Base-by-base conservation (phyloP, 2,797 vertebrate genomes). In the Lepilemur ruficaudatus region DNA sequence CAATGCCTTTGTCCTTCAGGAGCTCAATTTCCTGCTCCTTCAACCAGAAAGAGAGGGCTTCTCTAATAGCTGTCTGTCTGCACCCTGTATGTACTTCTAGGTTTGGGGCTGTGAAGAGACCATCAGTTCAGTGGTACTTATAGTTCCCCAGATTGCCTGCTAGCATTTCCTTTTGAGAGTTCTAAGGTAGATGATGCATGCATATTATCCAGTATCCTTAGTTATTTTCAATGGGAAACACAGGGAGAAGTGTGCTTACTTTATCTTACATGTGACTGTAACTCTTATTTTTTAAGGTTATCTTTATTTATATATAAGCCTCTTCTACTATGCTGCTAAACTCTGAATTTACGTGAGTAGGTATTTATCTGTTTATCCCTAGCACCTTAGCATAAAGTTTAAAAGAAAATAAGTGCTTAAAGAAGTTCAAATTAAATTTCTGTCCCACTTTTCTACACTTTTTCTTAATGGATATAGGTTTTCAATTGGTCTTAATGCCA, bases 371-470 rank as follows among this genome's bases (percentile, higher is more conserved):
- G 30, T 76, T 89, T 94, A 81, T 87, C 38, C 30, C 57, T 86
- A 85, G 23, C 28, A 81, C 8, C 22, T 22, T 85, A 94, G 4
- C 18, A 94, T 50, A 22, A 61, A 89, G 22, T 83, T 76, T 87
- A 41, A 22, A 43, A 63, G 32, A 94, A 57, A 69, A 38, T 57
- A 41, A 48, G 32, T 65, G 41, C 46, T 94, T 95, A 63, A 23
- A 50, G 81, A 96, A 80, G 57, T 87, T 97, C 35, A 85, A 55
- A 76, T 81, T 69, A 72, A 78, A 93, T 89, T 81, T 92, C 28
- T 94, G 81, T 80, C 43, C 50, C 69, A n/a, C 13, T 92, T 94
- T 72, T 35, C 67, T 88, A n/a, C 12, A 22, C 15, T 94, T 55
- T 35, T 41, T 52, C n/a, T 86, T 83, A 85, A 78, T 78, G 4